Percentiles rank a stretch among this genome's conserved stretches.
phyloP scores from a whole-genome alignment of 2,113 vertebrate species.

The Lota lota region DNA sequence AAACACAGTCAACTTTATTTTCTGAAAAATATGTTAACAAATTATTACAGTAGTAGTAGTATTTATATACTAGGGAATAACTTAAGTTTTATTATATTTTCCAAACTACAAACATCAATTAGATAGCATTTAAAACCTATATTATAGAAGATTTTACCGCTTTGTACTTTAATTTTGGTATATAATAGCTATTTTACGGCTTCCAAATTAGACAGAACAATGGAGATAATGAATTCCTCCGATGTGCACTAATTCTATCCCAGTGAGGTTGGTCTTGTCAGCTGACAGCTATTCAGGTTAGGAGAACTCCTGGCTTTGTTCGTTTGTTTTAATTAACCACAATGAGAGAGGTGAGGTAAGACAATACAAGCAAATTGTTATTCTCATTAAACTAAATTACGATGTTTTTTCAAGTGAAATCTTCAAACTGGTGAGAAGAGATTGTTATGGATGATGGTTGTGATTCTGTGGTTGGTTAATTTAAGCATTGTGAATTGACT shows the following conservation, averaged over 20 bases:
- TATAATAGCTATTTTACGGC: too few species aligned
- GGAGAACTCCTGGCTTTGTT: conserved; percentile 61
- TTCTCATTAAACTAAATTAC: conserved; percentile 55
- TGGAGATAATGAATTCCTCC: conserved; percentile 48
- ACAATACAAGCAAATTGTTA: conserved; percentile 41
- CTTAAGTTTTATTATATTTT: too few species aligned
- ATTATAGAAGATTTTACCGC: too few species aligned
- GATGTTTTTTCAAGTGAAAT: conserved; percentile 18
- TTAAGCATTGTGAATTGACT: conserved; percentile 7
- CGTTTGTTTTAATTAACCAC: conserved; percentile 66
- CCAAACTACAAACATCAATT: too few species aligned
- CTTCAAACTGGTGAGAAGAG: neutral
- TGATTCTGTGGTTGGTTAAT: conserved; percentile 12
- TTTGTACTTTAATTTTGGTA: too few species aligned
- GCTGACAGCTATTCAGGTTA: conserved; percentile 45
- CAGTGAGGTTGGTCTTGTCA: conserved; percentile 57
- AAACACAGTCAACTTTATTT: too few species aligned
- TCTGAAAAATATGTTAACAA: too few species aligned
- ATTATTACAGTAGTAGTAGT: too few species aligned
- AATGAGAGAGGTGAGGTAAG: conserved; percentile 40
- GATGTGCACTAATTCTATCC: conserved; percentile 52
- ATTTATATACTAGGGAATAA: too few species aligned
- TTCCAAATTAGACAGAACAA: conserved; percentile 23
- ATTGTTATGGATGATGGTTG: neutral
- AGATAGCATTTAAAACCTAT: too few species aligned